Conservation (phyloP, 2,113 vertebrate genomes). For the western clawed frog (Xenopus tropicalis) region DNA sequence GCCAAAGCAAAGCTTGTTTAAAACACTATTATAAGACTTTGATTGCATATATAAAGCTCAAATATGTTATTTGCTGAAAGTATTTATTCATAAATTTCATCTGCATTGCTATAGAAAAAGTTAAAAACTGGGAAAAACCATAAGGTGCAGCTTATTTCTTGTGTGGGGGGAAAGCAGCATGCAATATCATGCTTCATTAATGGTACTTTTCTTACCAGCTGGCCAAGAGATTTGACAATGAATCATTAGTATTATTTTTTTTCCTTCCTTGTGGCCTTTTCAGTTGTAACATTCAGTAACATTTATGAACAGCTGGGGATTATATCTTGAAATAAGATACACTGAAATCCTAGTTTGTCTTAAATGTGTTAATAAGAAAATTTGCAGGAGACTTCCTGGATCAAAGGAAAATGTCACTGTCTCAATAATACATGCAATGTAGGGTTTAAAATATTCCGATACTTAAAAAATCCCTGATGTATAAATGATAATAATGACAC, state of each 20-base stretch:
- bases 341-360: conserved; percentile 47
- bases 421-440: not conserved
- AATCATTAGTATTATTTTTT: conserved; percentile 52
- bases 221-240: conserved; percentile 65
- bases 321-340: conserved; percentile 39
- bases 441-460: not conserved
- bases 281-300: conserved; percentile 51
- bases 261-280: conserved; percentile 24
- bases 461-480: too few species aligned
- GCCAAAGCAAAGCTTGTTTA: too few species aligned
- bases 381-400: conserved; percentile 9
- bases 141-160: conserved; percentile 52
- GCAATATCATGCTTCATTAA: conserved; percentile 64
- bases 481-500: too few species aligned
- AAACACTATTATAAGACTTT: too few species aligned
- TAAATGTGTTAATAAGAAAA: conserved; percentile 32
- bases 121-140: conserved; percentile 49
- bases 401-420: conserved; percentile 18
- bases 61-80: not conserved
- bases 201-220: conserved; percentile 61
- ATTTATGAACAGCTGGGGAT: conserved; percentile 54
- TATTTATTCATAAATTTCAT: conserved; percentile 18
- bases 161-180: conserved; percentile 56
- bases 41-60: too few species aligned
- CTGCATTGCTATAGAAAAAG: conserved; percentile 33